Evolutionary conservation across 2,888 invertebrate species (phyloP).

Genomic region (Zeuzera pyrina): DNA sequence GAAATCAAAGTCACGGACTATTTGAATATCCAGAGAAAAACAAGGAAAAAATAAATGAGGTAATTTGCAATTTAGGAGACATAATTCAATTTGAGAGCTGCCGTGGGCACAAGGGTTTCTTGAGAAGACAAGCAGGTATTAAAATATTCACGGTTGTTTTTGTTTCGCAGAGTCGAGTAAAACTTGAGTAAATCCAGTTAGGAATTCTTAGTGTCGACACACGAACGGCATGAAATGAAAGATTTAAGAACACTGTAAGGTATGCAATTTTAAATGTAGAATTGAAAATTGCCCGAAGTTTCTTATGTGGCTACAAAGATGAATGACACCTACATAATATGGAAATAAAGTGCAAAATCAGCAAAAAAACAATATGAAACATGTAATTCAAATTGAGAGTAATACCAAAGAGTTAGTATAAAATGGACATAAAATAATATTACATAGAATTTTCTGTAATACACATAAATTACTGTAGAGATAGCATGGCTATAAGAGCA

Average conservation of each 20-base stretch:
- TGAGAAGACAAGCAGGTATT: constrained; percentile 23
- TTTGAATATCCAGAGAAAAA: too few species aligned
- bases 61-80: constrained; percentile 43
- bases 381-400: too few species aligned
- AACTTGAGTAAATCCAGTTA: constrained; percentile 29
- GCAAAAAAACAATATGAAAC: too few species aligned
- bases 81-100: constrained; percentile 37
- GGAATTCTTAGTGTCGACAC: constrained; percentile 18
- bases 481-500: constrained; percentile 3
- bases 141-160: constrained; percentile 42
- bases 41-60: constrained; percentile 27
- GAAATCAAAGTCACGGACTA: too few species aligned
- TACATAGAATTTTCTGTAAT: too few species aligned
- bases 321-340: too few species aligned
- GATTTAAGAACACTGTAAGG: constrained; percentile 28
- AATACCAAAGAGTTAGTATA: too few species aligned
- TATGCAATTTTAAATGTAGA: constrained; percentile 27
- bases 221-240: constrained; percentile 19
- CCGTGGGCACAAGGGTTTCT: constrained; percentile 25
- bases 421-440: too few species aligned
- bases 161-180: constrained; percentile 19
- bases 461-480: constrained; percentile 1
- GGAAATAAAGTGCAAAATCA: too few species aligned
- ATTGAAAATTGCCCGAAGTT: constrained; percentile 3
- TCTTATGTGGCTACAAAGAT: constrained; percentile 1